Percentiles rank a stretch among this genome's conserved stretches.
phyloP scores from a whole-genome alignment of 1,140 invertebrate genomes.

The Euwallacea similis region DNA sequence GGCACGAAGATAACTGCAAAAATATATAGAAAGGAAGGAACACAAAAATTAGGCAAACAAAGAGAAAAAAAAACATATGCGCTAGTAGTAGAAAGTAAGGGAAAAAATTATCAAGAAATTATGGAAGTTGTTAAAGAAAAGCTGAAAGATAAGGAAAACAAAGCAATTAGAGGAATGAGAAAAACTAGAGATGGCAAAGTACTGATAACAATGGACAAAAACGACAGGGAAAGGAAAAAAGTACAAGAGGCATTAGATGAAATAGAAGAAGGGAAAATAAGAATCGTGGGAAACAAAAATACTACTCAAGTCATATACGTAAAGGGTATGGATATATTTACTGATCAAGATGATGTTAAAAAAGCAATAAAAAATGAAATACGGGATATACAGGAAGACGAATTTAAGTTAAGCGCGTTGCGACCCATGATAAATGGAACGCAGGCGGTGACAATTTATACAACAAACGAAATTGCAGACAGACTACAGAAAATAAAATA shows the following conservation, averaged over 20 bases:
- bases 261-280: conserved; percentile 6
- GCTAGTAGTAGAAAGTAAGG: conserved; percentile 9
- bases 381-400: background rate
- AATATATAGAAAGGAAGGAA: conserved; percentile 21
- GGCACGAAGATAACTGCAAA: conserved; percentile 3
- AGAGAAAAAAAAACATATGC: conserved; percentile 12
- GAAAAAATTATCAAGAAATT: background rate
- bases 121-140: conserved; percentile 5
- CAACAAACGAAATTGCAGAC: background rate
- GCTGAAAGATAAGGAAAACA: conserved; percentile 3
- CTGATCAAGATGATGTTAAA: conserved; percentile 26
- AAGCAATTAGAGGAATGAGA: conserved; percentile 21
- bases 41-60: background rate
- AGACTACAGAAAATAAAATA: background rate
- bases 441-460: conserved; percentile 13
- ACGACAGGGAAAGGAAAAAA: background rate
- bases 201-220: conserved; percentile 16
- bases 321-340: conserved; percentile 19
- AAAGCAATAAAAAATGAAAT: conserved; percentile 11
- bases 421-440: conserved; percentile 26
- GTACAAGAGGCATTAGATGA: conserved; percentile 1
- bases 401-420: conserved; percentile 10
- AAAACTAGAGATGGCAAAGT: conserved; percentile 25
- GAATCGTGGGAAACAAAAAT: background rate
- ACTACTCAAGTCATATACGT: conserved; percentile 4